Evolutionary conservation across 2,113 vertebrate species (phyloP), one percentile per base, ranked within the genome.

Genomic region (Piaya cayana): DNA sequence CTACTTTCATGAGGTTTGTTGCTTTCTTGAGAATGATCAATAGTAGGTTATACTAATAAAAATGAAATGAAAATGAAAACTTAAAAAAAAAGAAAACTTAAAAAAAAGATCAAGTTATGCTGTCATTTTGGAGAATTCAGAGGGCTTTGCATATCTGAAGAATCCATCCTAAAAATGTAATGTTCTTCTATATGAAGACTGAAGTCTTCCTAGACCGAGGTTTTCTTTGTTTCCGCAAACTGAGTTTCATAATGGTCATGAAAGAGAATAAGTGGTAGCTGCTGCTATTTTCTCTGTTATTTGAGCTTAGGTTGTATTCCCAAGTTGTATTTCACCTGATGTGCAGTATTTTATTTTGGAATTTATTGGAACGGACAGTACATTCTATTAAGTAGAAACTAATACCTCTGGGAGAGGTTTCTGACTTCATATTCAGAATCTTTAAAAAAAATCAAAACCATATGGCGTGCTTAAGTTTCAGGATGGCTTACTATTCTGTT

Each of bases 381-480:
- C 1, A 1, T 47, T 56, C 6, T 76, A 4, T 79, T 56, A 87
- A 75, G 29, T 34, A 37, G 42, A 58, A 87, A 30, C n/a, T 58
- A 65, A 18, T 67, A 25, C 71, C 71, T 82, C 14, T 69, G 29
- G 56, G 8, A 4, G 23, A 22, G 9, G 6, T 55, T 90, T 60
- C 36, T 74, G 26, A 45, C 9, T 81, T 83, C 29, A 78, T 5
- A 55, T 55, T 6, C 26, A 55, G 56, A 74, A 67, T 77, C 15
- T 82, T 22, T 62, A 52, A 18, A 47, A 39, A 39, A 2, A 19
- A 55, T 23, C 52, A 52, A 9, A 55, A 27, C 52, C 47, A 9
- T 30, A 8, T 82, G 2, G 1, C 53, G 12, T 55, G 5, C 0
- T 0, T 45, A 65, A 23, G 15, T 59, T 81, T 45, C n/a, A 22